Evolutionary conservation across 2,888 invertebrate genomes (phyloP).

Genomic region (Nomada fucata): DNA sequence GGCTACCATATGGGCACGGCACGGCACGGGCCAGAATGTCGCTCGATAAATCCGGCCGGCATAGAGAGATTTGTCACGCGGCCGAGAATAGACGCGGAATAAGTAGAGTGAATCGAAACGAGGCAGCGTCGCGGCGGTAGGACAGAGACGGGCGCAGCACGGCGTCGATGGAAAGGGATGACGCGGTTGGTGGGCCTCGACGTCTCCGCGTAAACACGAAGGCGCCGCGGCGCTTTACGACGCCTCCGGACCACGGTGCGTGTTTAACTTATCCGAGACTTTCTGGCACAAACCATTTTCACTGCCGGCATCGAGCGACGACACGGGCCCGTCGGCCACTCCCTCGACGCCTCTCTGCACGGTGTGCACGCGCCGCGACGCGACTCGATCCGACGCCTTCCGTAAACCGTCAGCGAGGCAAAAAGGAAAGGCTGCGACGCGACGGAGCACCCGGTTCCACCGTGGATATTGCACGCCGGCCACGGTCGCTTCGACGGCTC

Average conservation of each 20-base stretch:
- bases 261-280: constrained; percentile 81
- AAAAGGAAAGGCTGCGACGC: neutral
- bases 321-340: constrained; percentile 58
- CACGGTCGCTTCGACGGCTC: neutral
- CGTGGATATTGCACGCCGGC: constrained; percentile 6
- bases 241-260: constrained; percentile 77
- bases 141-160: constrained; percentile 18
- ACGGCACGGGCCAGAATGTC: constrained; percentile 69
- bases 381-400: constrained; percentile 42
- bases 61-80: constrained; percentile 72
- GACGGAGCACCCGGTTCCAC: constrained; percentile 17
- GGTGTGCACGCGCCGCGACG: too few relatives aligned
- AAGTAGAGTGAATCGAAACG: constrained; percentile 54
- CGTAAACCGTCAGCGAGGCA: constrained; percentile 60
- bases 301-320: constrained; percentile 71
- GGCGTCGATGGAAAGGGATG: constrained; percentile 64
- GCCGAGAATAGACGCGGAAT: constrained; percentile 70
- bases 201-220: constrained; percentile 84
- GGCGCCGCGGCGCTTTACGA: constrained; percentile 86
- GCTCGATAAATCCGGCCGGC: constrained; percentile 70
- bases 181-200: constrained; percentile 76
- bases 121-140: neutral
- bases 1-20: constrained; percentile 70
- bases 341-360: neutral
- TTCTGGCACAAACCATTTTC: constrained; percentile 77